Evolutionary conservation across 2,797 vertebrate species (phyloP), one percentile per base, ranked within the genome.

Genomic region (Bradypus variegatus): DNA sequence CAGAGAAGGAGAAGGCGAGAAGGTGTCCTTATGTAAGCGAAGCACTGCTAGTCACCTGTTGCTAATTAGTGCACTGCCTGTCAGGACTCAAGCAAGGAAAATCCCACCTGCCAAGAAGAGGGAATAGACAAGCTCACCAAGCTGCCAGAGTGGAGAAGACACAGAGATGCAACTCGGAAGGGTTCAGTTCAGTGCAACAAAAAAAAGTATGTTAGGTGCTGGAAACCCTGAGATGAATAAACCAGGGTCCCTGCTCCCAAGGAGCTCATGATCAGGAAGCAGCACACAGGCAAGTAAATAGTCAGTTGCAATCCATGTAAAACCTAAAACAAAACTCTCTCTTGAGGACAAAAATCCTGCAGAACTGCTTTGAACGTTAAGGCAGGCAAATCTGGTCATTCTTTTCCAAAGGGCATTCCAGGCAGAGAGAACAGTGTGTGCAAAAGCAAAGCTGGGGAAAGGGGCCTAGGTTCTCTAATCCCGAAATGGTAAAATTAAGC

Each of bases 11-110:
- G 41, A 45, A 45, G 41, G 41, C 41, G 41, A 45, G 38, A 73
- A 53, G 65, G 64, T 4, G 13, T 65, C 18, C 31, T 93, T 95
- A 87, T 16, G 19, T 88, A 93, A 96, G 83, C 14, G 11, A 50
- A 33, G 67, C 94, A 0, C 55, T 25, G 81, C 91, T 60, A 1
- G 23, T 83, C 95, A 96, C 93, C 86, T 93, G 94, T 85, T 85
- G 83, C 92, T 86, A 83, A 80, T 90, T 31, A 78, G 86, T 6
- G n/a, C 13, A 1, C 58, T 81, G 50, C 79, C 48, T 67, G 84
- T 79, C 90, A 90, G 55, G 78, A 88, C 36, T 65, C 82, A 14
- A 76, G 69, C 36, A 36, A 90, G 38, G 58, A 77, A 83, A 89
- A 48, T 50, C 36, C 69, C 5, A 19, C 65, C 70, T 70, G 25